Percentiles rank a stretch among this genome's conserved stretches.
Evolutionary conservation across 2,113 vertebrate species (phyloP).

Genomic region (Nematolebias whitei): DNA sequence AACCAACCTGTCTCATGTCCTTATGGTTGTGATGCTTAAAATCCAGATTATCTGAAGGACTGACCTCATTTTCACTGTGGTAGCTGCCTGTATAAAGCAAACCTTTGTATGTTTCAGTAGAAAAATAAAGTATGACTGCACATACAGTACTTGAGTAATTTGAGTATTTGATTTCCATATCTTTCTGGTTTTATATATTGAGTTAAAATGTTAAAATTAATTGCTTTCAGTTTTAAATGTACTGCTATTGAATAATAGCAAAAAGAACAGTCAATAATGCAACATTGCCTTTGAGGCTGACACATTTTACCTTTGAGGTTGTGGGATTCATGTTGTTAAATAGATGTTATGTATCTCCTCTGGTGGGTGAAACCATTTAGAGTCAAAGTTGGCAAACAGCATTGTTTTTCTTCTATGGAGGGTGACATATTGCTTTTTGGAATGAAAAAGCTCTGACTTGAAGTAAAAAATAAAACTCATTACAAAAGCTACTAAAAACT

Average conservation of each 20-base stretch:
- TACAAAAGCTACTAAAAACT: not conserved
- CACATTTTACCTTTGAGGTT: not conserved
- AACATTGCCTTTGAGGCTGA: not conserved
- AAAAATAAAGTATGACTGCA: not conserved
- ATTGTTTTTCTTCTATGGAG: constrained; percentile 2
- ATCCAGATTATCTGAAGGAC: constrained; percentile 86
- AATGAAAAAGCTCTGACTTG: constrained; percentile 14
- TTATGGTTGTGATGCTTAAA: constrained; percentile 95
- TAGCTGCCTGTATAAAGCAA: constrained; percentile 58
- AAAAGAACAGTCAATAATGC: not conserved
- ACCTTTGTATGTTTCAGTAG: not conserved
- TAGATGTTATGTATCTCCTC: constrained; percentile 5
- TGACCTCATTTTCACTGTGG: constrained; percentile 77
- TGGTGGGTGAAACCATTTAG: not conserved
- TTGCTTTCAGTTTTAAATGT: not conserved
- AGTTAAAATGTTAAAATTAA: not conserved
- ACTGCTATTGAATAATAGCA: not conserved
- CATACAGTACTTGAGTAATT: not conserved
- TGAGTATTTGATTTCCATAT: not conserved
- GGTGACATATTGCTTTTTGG: constrained; percentile 12
- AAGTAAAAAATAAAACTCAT: not conserved
- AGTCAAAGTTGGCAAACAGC: constrained; percentile 5
- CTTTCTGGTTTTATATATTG: not conserved
- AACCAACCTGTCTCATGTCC: constrained; percentile 93
- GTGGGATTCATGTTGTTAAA: constrained; percentile 4